Base-by-base conservation (phyloP, 2,113 vertebrate species). In the Aphelocoma coerulescens region DNA sequence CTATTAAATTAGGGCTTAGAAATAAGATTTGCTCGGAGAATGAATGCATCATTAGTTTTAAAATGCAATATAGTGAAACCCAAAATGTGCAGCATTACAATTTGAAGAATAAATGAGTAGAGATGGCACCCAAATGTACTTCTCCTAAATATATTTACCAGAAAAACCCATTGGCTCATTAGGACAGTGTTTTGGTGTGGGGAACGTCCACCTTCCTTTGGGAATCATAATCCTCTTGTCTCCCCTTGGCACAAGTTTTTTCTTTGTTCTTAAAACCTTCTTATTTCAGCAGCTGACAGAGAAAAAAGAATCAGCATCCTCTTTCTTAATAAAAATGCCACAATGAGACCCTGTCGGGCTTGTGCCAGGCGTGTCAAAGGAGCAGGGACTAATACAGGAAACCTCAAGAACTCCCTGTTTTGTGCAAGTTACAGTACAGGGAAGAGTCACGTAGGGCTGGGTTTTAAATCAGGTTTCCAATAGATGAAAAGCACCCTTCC, bases 1-100 rank as follows among this genome's bases (percentile, higher is more conserved):
- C 98, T 98, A 98, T 98, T 98, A 98, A 98, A 98, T 98, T 98
- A 98, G 98, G 95, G 96, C 96, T 98, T 98, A 98, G 98, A 98
- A 98, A 98, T 98, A 98, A 98, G 98, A 98, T 98, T 98, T 98
- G 97, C 96, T 97, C 96, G 90, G 94, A 98, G 95, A 98, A 98
- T 97, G 97, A 98, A 98, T 97, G 98, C 97, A 97, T 98, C 97
- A 97, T 98, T 98, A 98, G 97, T 97, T 98, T 97, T 98, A 98
- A 98, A 98, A 98, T 97, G 97, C 98, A 97, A 97, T 98, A 97
- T 91, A 95, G 95, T 95, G 94, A 98, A 98, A 98, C 96, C 97
- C 98, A 98, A 98, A 98, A 97, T 98, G 97, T 97, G 96, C 77
- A 68, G 92, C 97, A 97, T 98, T 98, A 98, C 96, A 97, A 92